A percentile compares a stretch with the other conserved stretches of the same genome.
Conservation (phyloP, 2,888 invertebrate genomes). For the Drosophila antonietae region DNA sequence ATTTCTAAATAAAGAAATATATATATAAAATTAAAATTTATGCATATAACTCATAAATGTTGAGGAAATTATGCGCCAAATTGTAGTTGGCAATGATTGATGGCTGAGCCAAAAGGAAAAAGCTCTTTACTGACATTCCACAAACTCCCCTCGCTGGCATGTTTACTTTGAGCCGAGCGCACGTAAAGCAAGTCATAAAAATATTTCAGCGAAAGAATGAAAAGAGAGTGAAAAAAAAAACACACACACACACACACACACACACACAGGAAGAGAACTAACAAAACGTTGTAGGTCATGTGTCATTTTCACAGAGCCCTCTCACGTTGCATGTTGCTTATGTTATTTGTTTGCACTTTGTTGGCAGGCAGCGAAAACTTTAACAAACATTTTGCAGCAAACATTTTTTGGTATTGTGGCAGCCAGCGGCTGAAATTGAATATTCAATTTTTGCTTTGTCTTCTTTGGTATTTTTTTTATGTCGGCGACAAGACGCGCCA, state of each 20-base stretch:
- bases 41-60: constrained; percentile 34
- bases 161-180: constrained; percentile 50
- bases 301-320: constrained; percentile 65
- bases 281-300: constrained; percentile 76
- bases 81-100: constrained; percentile 74
- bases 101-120: constrained; percentile 44
- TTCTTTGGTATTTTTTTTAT: constrained; percentile 30
- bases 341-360: constrained; percentile 69
- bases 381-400: constrained; percentile 49
- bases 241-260: no score
- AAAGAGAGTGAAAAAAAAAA: constrained; percentile 34
- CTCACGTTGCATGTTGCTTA: constrained; percentile 59
- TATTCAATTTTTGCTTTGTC: constrained; percentile 68
- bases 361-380: constrained; percentile 32
- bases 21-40: constrained; percentile 15
- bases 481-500: background rate
- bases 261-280: constrained; percentile 26
- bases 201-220: constrained; percentile 66
- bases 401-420: constrained; percentile 51
- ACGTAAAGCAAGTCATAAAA: constrained; percentile 75
- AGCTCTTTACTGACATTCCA: no score
- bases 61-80: constrained; percentile 68
- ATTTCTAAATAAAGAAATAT: constrained; percentile 21
- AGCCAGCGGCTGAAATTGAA: constrained; percentile 63
- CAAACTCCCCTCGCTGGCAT: constrained; percentile 22